Conservation (phyloP, 2,888 invertebrate species). For the Caenorhabditis imperialis region DNA sequence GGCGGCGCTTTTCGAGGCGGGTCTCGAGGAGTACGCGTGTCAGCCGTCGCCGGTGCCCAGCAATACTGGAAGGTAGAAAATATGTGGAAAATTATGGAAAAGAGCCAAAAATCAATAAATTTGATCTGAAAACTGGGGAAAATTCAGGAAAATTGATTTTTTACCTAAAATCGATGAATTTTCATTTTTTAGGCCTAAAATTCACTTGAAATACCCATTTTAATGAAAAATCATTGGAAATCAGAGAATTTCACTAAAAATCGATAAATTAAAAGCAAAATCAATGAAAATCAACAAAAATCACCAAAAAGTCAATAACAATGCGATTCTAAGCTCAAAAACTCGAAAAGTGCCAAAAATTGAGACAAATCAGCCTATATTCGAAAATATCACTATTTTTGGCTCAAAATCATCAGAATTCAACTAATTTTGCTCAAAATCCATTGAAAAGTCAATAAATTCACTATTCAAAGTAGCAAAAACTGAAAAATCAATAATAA, state of each 20-base stretch:
- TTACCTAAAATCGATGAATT: background rate
- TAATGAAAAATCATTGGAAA: background rate
- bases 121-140: too few species aligned
- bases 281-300: too few species aligned
- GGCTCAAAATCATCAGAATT: too few species aligned
- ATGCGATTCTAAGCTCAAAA: too few species aligned
- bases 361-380: too few species aligned
- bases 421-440: background rate
- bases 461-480: background rate
- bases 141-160: too few species aligned
- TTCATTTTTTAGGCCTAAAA: background rate
- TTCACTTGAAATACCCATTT: background rate
- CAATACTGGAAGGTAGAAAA: constrained; percentile 38
- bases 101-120: background rate
- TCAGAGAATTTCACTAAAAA: too few species aligned
- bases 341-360: too few species aligned
- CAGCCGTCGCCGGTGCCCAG: constrained; percentile 42
- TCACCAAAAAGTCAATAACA: too few species aligned
- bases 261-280: too few species aligned
- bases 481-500: background rate
- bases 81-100: background rate
- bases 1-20: constrained; percentile 63
- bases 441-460: too few species aligned
- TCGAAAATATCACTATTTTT: too few species aligned
- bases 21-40: constrained; percentile 60